Evolutionary conservation across 2,888 invertebrate species (phyloP), one percentile per base, ranked within the genome.

Genomic region (Oligia strigilis): DNA sequence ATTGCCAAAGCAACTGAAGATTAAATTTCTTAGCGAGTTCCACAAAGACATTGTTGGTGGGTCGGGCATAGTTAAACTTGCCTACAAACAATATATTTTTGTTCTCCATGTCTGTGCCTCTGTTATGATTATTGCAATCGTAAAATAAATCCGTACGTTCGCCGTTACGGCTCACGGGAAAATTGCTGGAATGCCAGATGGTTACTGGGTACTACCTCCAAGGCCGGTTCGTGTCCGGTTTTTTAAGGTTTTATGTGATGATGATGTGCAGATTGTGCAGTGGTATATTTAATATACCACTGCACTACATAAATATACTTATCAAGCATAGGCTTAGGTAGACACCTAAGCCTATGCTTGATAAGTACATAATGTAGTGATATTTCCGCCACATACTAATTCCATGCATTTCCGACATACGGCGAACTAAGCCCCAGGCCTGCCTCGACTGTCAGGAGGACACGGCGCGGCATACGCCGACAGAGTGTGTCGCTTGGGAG

Each of bases 111-210:
- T 40, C 40, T 65, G 80, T 78, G 75, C 71, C 77, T 81, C 80
- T 77, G 82, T 90, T 90, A 89, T 86, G 89, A 89, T 87, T 87
- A 89, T 90, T 86, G 80, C 86, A 74, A 83, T 86, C 89, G 82
- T 89, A 90, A 89, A 90, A 87, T 83, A 90, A 87, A 90, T 86
- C 84, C 77, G 74, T 77, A 77, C 78, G 83, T 80, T 72, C 29
- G 65, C 72, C 58, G 78, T 85, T 81, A 89, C 77, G 84, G 75
- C 64, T 62, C 69, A 75, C 74, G 78, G 86, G 73, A 81, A 89
- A 89, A 87, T 88, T 89, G 88, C 89, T 70, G 70, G 72, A 89
- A 87, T 82, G 83, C 89, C 88, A 75, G 76, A 86, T 84, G 89
- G 76, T 87, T 86, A 73, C 81, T 75, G 81, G 83, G 60, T 62